Percentiles rank a stretch among this genome's conserved stretches.
Evolutionary conservation across 92 coral and sea anemone species (phyloP).

Genomic region (Porites cylindrica): DNA sequence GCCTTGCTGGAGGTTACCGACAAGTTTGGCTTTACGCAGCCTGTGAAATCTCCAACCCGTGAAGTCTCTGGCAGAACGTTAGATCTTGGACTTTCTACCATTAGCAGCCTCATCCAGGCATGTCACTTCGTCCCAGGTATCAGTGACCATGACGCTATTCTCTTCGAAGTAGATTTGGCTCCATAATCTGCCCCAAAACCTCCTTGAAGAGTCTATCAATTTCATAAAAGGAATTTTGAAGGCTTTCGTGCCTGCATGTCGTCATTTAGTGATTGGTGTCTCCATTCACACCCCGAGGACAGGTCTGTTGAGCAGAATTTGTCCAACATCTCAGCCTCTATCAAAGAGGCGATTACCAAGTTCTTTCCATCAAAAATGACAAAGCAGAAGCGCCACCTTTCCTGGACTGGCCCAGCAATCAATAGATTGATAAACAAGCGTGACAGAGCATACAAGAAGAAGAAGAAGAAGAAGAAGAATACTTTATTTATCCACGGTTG

Average conservation of each 20-base stretch:
- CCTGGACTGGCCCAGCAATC: constrained; percentile 18
- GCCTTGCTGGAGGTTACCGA: background rate
- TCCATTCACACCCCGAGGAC: constrained; percentile 31
- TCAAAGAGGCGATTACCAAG: constrained; percentile 43
- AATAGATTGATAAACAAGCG: constrained; percentile 62
- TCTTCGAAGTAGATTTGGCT: constrained; percentile 41
- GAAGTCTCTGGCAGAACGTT: constrained; percentile 39
- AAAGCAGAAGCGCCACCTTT: background rate
- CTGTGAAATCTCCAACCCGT: constrained; percentile 47
- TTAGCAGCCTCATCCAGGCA: constrained; percentile 51
- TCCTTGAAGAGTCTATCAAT: constrained; percentile 52
- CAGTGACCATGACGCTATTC: constrained; percentile 54
- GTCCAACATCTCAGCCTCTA: constrained; percentile 44
- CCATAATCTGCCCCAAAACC: constrained; percentile 52
- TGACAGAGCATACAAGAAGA: constrained; percentile 62
- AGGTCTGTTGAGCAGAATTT: constrained; percentile 52
- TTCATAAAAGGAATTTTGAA: constrained; percentile 47
- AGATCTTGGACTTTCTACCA: constrained; percentile 51
- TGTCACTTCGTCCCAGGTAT: constrained; percentile 57
- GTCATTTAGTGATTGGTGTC: constrained; percentile 32
- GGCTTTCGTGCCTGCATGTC: constrained; percentile 43
- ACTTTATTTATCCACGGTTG: too few relatives aligned
- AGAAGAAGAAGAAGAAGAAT: too few relatives aligned
- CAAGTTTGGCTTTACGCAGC: constrained; percentile 33
- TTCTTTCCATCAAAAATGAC: background rate